A percentile compares a stretch with the other conserved stretches of the same genome.
These are phyloP conservation scores for Drosophila algonquin DNA, from an alignment of 2,888 invertebrate species.

Conservation along the genomic window DNA sequence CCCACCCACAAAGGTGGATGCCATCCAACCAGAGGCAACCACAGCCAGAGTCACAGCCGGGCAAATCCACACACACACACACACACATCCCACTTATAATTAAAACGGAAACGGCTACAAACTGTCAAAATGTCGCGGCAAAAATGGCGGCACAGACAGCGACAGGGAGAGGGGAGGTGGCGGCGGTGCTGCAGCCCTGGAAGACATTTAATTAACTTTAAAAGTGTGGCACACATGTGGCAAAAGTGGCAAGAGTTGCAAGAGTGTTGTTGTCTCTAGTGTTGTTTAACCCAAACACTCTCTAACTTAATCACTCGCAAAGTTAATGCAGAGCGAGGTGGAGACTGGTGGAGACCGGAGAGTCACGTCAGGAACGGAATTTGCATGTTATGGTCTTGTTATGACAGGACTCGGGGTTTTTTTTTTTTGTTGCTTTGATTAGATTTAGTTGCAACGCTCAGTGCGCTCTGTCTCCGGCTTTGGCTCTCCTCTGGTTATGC, in stretches of 20 bases:
- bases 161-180: neutral
- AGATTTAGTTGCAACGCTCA: conserved; percentile 59
- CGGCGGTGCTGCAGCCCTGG: neutral
- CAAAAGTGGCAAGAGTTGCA: neutral
- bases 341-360: neutral
- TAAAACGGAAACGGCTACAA: conserved; percentile 58
- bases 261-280: conserved; percentile 4
- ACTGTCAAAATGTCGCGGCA: conserved; percentile 62
- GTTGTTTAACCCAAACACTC: conserved; percentile 43
- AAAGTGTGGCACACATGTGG: conserved; percentile 51
- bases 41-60: conserved; percentile 7
- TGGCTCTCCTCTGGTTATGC: conserved; percentile 16
- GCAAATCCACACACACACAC: conserved; percentile 33
- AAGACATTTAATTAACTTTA: conserved; percentile 69
- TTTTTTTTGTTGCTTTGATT: conserved; percentile 55
- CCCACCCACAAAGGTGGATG: neutral
- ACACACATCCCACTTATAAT: conserved; percentile 54
- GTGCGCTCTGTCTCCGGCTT: neutral
- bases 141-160: conserved; percentile 14
- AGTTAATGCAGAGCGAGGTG: conserved; percentile 13
- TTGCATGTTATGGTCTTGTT: conserved; percentile 51
- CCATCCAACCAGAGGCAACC: conserved; percentile 13
- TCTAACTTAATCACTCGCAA: conserved; percentile 56
- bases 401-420: conserved; percentile 25
- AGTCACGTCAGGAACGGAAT: conserved; percentile 51